Evolutionary conservation across 2,797 vertebrate species (phyloP), one percentile per base, ranked within the genome.

Genomic region (Semotilus atromaculatus): DNA sequence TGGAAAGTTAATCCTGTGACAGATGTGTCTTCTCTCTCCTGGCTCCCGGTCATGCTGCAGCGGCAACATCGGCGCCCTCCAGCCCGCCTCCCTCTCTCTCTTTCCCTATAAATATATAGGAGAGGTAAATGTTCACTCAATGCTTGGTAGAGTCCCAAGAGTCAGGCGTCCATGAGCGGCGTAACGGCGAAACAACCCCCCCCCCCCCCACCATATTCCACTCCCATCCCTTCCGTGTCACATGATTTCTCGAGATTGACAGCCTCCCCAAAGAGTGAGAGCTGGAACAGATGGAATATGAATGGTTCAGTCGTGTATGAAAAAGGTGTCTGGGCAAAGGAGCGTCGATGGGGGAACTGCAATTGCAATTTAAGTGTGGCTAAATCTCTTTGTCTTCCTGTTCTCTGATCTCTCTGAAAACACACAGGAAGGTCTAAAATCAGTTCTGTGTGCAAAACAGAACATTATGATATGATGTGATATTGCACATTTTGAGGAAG

Each of bases 201-300:
- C 60, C 72, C 38, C 77, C 31, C 6, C 18, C 45, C 48, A 68
- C 58, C n/a, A 53, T 48, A 80, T 53, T 23, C 81, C 77, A 60
- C 94, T 94, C 94, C 93, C 94, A 93, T 95, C 79, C 34, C 84
- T 89, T 88, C 83, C 53, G 85, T 95, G 96, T 97, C 97, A 97
- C 97, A 97, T 95, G 96, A 96, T 94, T 95, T 93, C 91, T 90
- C 91, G 95, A 97, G 97, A 98, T 97, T 98, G 98, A 98, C 97
- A 98, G 97, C 94, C 94, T 97, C 97, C 97, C 97, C 96, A 96
- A 96, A 95, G 96, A 97, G 96, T 96, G 96, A 96, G 96, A 93
- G 92, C 94, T 95, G 95, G 94, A 96, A 97, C 97, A 98, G 98
- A 99, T 98, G 97, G 98, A 98, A 98, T 95, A 97, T 97, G 95